Evolutionary conservation across 2,888 invertebrate genomes (phyloP).

Genomic region (Caenorhabditis angaria): DNA sequence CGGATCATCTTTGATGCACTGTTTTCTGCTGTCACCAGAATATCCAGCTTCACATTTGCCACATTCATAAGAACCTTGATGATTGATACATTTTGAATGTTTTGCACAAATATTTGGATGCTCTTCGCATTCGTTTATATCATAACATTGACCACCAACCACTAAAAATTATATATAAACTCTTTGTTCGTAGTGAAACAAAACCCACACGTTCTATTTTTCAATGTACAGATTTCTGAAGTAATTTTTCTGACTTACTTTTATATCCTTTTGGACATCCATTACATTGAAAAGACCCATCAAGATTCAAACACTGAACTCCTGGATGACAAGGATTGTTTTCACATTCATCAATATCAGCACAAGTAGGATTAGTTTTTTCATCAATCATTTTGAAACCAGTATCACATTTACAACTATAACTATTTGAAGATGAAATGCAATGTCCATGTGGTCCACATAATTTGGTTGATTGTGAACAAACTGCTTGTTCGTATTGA

Average conservation of each 20-base stretch:
- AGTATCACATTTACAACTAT: constrained; percentile 76
- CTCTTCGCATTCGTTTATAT: constrained; percentile 86
- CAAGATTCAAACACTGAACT: constrained; percentile 87
- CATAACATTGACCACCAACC: constrained; percentile 78
- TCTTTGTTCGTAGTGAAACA: constrained; percentile 42
- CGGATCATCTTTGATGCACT: background rate
- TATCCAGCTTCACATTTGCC: constrained; percentile 73
- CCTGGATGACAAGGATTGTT: constrained; percentile 68
- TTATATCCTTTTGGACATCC: constrained; percentile 82
- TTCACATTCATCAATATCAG: constrained; percentile 78
- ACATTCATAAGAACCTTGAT: constrained; percentile 85
- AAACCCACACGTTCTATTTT: too few relatives aligned
- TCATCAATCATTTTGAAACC: constrained; percentile 84
- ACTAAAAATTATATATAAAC: constrained; percentile 42
- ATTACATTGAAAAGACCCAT: constrained; percentile 88
- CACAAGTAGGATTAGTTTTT: constrained; percentile 79
- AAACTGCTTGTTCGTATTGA: constrained; percentile 50
- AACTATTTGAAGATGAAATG: constrained; percentile 53
- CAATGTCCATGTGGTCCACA: constrained; percentile 58
- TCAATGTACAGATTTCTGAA: too few relatives aligned
- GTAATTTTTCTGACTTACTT: constrained; percentile 19
- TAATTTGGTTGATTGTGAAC: constrained; percentile 50
- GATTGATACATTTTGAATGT: constrained; percentile 86
- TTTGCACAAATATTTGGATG: constrained; percentile 88
- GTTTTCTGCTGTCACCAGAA: constrained; percentile 54